phyloP scores from a whole-genome alignment of 2,113 vertebrate genomes.

The Morone saxatilis region DNA sequence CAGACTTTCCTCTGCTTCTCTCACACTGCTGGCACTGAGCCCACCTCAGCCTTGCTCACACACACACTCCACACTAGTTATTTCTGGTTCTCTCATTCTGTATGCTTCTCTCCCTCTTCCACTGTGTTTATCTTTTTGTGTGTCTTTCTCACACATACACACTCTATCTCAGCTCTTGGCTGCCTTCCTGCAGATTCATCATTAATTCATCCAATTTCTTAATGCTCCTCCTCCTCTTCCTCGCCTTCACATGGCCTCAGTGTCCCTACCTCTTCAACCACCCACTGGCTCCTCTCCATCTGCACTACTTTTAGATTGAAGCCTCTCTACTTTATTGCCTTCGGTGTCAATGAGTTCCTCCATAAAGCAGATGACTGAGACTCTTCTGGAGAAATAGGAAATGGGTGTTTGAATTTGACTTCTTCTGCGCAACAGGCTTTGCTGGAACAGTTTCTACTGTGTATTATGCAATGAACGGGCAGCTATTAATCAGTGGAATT shows the following conservation, averaged over 20 bases:
- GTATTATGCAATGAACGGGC: background rate
- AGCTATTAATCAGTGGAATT: background rate
- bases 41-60: constrained; percentile 23
- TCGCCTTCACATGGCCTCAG: constrained; percentile 57
- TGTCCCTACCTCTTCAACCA: constrained; percentile 38
- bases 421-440: background rate
- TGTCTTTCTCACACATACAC: constrained; percentile 13
- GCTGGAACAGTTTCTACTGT: background rate
- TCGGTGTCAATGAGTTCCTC: constrained; percentile 29
- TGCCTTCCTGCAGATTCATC: constrained; percentile 64
- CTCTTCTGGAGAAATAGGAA: background rate
- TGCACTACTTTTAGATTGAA: constrained; percentile 54
- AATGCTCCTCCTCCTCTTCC: constrained; percentile 54
- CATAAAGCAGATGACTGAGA: constrained; percentile 14
- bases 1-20: constrained; percentile 1
- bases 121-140: constrained; percentile 24
- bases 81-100: constrained; percentile 45
- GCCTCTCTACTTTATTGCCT: constrained; percentile 48
- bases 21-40: constrained; percentile 32
- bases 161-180: constrained; percentile 47
- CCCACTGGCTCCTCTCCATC: constrained; percentile 68
- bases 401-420: background rate
- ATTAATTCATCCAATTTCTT: constrained; percentile 73
- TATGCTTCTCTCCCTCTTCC: constrained; percentile 27
- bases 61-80: constrained; percentile 47